Percentiles rank a stretch among this genome's conserved stretches.
phyloP scores from a whole-genome alignment of 37 sponge, comb jelly and placozoan genomes.

The Aplysina aerophoba region DNA sequence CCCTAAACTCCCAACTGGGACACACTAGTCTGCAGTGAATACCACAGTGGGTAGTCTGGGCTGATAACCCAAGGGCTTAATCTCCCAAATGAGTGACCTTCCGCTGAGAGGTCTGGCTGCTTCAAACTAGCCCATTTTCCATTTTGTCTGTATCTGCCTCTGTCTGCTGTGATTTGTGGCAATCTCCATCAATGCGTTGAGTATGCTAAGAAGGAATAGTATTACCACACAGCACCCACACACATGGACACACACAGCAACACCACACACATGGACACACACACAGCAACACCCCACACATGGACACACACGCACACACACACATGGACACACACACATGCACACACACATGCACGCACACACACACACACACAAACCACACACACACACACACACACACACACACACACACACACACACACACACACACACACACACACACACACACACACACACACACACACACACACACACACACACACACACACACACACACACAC shows the following conservation, averaged over 20 bases:
- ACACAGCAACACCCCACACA: slow-evolving; percentile 1
- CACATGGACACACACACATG: not conserved
- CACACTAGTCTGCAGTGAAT: too few relatives aligned
- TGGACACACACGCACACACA: not conserved
- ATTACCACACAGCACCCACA: too few relatives aligned
- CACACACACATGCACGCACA: not conserved
- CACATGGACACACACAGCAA: not conserved
- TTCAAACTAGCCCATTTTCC: too few relatives aligned
- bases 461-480: slow-evolving; percentile 33
- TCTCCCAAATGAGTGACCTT: too few relatives aligned
- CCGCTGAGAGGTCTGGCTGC: too few relatives aligned
- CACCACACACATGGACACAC: not conserved
- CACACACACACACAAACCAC: not conserved
- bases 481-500: slow-evolving; percentile 30
- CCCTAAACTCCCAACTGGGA: too few relatives aligned
- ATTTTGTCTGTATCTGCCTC: too few relatives aligned
- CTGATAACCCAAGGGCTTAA: too few relatives aligned
- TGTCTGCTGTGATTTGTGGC: too few relatives aligned
- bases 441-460: slow-evolving; percentile 29
- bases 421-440: slow-evolving; percentile 20
- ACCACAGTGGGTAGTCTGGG: too few relatives aligned
- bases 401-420: slow-evolving; percentile 33
- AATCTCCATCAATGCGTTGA: too few relatives aligned
- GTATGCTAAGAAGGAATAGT: too few relatives aligned
- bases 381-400: not conserved